Evolutionary conservation across 2,888 invertebrate species (phyloP).

Genomic region (Rhamphomyia laevipes): DNA sequence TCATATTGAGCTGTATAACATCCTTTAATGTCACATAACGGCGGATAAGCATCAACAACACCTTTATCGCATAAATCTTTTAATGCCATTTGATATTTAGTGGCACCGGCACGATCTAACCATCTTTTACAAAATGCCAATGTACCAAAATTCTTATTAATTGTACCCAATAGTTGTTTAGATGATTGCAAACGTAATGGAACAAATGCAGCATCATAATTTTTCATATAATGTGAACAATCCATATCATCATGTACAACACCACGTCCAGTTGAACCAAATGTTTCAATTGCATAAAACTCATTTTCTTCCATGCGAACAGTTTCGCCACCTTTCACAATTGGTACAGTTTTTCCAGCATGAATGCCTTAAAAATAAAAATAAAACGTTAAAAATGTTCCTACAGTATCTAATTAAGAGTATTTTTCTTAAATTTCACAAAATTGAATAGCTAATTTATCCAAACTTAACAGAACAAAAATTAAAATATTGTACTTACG

Average conservation of each 20-base stretch:
- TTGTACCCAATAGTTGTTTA: constrained; percentile 78
- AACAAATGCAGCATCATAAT: constrained; percentile 85
- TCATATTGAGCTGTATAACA: constrained; percentile 99
- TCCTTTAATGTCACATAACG: constrained; percentile 92
- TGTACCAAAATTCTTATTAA: constrained; percentile 95
- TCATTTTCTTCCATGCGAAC: constrained; percentile 99
- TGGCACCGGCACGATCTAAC: constrained; percentile 93
- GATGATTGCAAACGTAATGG: constrained; percentile 88
- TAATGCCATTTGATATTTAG: constrained; percentile 95
- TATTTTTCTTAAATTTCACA: too few relatives aligned
- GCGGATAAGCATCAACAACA: constrained; percentile 97
- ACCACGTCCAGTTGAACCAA: constrained; percentile 93
- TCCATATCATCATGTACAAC: constrained; percentile 98
- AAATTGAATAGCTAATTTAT: too few relatives aligned
- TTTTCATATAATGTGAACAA: constrained; percentile 99
- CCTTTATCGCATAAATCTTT: constrained; percentile 98
- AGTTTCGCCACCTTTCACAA: constrained; percentile 96
- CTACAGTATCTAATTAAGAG: not conserved
- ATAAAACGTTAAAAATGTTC: not conserved
- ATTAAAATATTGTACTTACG: constrained; percentile 43
- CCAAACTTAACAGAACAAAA: too few relatives aligned
- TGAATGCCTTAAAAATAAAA: constrained; percentile 52
- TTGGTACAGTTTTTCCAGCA: constrained; percentile 98
- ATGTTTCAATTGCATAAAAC: constrained; percentile 98
- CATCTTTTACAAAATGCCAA: constrained; percentile 98